These are phyloP conservation scores for Tenualosa ilisha DNA, from an alignment of 2,797 vertebrate species.

Conservation along the genomic window DNA sequence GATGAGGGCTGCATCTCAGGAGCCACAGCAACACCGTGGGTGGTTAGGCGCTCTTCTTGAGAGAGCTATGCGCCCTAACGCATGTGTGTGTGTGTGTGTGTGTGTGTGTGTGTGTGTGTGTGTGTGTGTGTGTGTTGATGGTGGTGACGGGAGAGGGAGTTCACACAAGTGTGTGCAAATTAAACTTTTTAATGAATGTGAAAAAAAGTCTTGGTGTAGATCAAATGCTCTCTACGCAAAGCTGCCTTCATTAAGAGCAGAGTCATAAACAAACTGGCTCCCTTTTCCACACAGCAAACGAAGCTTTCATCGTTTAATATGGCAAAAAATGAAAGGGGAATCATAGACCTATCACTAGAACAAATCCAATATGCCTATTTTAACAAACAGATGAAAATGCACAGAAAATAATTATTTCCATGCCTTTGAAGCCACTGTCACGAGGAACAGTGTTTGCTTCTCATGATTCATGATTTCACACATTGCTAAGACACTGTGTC, in stretches of 20 bases:
- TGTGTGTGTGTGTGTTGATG: background rate
- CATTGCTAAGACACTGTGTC: background rate
- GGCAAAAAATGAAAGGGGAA: background rate
- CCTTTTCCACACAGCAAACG: background rate
- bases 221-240: background rate
- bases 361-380: background rate
- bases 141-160: background rate
- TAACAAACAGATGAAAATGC: background rate
- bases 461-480: background rate
- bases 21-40: no score
- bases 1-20: no score
- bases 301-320: background rate
- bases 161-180: background rate
- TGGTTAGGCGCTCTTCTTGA: background rate
- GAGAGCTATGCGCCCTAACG: background rate
- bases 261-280: constrained; percentile 7
- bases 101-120: background rate
- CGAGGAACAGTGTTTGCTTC: background rate
- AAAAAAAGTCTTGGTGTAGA: background rate
- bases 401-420: background rate
- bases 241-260: background rate
- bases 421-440: constrained; percentile 9
- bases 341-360: background rate
- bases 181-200: constrained; percentile 10
- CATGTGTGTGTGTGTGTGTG: constrained; percentile 5